phyloP scores from a whole-genome alignment of 2,888 invertebrate species.

The Erynnis tages region DNA sequence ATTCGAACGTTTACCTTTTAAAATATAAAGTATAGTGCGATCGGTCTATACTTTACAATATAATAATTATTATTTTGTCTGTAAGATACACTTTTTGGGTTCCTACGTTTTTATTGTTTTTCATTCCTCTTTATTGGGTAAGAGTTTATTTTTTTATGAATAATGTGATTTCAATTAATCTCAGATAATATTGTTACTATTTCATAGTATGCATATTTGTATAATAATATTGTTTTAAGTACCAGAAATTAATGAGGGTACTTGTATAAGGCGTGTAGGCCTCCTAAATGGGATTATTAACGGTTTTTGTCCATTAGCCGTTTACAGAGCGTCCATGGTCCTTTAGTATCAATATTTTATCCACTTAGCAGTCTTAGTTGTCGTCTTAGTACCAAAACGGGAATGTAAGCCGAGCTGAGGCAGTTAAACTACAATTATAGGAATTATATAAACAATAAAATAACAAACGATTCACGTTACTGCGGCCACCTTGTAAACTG shows the following conservation, averaged over 20 bases:
- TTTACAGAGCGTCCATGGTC: neutral
- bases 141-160: too few relatives aligned
- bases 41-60: neutral
- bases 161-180: too few relatives aligned
- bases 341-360: slow-evolving; percentile 22
- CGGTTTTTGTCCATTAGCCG: slow-evolving; percentile 10
- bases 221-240: neutral
- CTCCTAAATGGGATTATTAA: slow-evolving; percentile 17
- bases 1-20: slow-evolving; percentile 16
- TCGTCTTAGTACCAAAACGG: slow-evolving; percentile 25
- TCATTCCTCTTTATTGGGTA: too few relatives aligned
- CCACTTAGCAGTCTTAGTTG: slow-evolving; percentile 22
- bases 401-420: slow-evolving; percentile 17
- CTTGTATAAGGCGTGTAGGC: neutral
- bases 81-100: too few relatives aligned
- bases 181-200: too few relatives aligned
- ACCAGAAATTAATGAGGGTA: neutral
- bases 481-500: slow-evolving; percentile 53
- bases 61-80: too few relatives aligned
- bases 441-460: slow-evolving; percentile 34
- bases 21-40: neutral
- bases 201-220: neutral
- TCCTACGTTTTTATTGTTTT: too few relatives aligned
- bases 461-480: slow-evolving; percentile 35
- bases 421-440: slow-evolving; percentile 27